These are phyloP conservation scores for Diachasmimorpha longicaudata DNA, from an alignment of 1,140 invertebrate species.

Conservation along the genomic window DNA sequence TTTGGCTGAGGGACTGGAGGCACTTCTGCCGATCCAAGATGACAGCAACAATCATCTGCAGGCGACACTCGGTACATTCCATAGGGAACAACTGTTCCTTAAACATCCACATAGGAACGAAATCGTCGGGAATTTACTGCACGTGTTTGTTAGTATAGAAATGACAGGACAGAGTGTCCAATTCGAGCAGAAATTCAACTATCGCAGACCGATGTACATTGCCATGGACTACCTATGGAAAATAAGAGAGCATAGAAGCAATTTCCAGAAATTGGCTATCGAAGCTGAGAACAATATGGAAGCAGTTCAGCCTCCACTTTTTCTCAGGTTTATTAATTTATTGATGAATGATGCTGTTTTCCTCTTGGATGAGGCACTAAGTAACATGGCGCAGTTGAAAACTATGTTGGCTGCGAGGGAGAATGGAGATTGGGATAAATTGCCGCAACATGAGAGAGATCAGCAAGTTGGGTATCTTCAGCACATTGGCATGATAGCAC, in stretches of 20 bases:
- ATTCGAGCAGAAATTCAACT: constrained; percentile 98
- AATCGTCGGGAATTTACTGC: constrained; percentile 47
- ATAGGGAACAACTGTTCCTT: constrained; percentile 79
- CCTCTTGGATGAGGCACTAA: constrained; percentile 88
- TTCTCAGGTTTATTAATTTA: constrained; percentile 92
- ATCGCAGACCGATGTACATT: constrained; percentile 92
- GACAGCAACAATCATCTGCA: constrained; percentile 64
- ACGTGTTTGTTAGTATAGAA: constrained; percentile 94
- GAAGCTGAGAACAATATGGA: constrained; percentile 90
- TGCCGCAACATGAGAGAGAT: constrained; percentile 75
- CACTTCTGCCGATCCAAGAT: constrained; percentile 73
- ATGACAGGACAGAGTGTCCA: constrained; percentile 95
- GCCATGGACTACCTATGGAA: constrained; percentile 94
- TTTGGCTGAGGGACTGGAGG: constrained; percentile 87
- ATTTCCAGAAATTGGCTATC: constrained; percentile 75
- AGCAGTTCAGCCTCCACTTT: constrained; percentile 86
- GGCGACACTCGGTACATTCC: constrained; percentile 69
- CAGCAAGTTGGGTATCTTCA: constrained; percentile 78
- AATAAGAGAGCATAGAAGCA: constrained; percentile 74
- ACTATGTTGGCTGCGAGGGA: constrained; percentile 77
- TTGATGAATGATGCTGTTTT: constrained; percentile 97
- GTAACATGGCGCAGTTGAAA: constrained; percentile 82
- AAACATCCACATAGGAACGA: constrained; percentile 75
- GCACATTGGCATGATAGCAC: constrained; percentile 83
- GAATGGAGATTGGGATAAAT: constrained; percentile 76